These are phyloP conservation scores for Apostichopus leukothele DNA, from an alignment of 53 echinoderm and acorn worm genomes.

Conservation along the genomic window DNA sequence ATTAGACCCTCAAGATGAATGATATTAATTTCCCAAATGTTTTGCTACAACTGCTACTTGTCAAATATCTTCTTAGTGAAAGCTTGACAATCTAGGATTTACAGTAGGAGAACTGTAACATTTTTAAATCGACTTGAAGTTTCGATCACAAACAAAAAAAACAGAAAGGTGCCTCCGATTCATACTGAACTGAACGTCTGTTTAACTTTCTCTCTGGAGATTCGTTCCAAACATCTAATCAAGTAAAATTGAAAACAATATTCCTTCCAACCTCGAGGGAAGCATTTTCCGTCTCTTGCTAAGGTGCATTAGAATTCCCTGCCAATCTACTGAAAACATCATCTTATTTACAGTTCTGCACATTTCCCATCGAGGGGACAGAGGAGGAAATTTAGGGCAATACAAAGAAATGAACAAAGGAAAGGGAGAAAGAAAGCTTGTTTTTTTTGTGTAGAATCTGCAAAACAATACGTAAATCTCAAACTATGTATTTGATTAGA, in stretches of 20 bases:
- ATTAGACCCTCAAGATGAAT: not conserved
- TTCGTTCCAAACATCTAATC: not conserved
- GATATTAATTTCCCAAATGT: not conserved
- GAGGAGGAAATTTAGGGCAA: too few relatives aligned
- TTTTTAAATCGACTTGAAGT: not conserved
- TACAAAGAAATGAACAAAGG: too few relatives aligned
- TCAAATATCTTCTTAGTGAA: not conserved
- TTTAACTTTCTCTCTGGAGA: not conserved
- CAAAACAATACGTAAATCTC: too few relatives aligned
- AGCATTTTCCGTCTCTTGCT: not conserved
- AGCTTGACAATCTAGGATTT: not conserved
- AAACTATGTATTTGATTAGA: too few relatives aligned
- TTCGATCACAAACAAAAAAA: not conserved
- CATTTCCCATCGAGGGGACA: too few relatives aligned
- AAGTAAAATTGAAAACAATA: not conserved
- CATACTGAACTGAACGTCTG: not conserved
- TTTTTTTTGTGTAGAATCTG: too few relatives aligned
- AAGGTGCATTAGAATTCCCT: not conserved
- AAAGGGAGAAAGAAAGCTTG: too few relatives aligned
- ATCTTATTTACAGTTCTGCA: too few relatives aligned
- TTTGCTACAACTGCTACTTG: not conserved
- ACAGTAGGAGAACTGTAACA: not conserved
- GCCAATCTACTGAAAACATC: not conserved
- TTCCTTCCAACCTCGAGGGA: not conserved
- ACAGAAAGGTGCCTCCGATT: not conserved